Evolutionary conservation across 2,113 vertebrate species (phyloP).

Genomic region (Xenopus borealis): DNA sequence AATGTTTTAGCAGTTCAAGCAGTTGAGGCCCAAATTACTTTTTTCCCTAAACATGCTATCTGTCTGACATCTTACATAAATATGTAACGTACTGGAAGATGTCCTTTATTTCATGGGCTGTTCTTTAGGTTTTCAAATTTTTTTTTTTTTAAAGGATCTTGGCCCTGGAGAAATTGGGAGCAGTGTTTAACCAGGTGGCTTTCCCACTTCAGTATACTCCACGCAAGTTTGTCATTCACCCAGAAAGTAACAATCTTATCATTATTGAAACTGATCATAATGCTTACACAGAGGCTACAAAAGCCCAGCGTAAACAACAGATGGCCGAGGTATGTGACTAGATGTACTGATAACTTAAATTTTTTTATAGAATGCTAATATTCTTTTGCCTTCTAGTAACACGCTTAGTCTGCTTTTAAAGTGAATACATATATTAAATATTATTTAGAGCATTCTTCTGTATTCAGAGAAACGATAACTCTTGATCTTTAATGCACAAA

Average conservation of each 20-base stretch:
- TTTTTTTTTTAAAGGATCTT: slow-evolving; percentile 77
- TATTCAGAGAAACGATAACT: too few relatives aligned
- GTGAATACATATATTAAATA: too few relatives aligned
- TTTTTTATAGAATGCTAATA: neutral
- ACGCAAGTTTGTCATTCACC: slow-evolving; percentile 95
- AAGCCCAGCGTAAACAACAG: slow-evolving; percentile 96
- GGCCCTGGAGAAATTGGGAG: slow-evolving; percentile 94
- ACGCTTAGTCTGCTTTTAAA: too few relatives aligned
- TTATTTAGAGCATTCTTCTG: too few relatives aligned
- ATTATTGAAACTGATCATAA: slow-evolving; percentile 97
- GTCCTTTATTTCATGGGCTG: too few relatives aligned
- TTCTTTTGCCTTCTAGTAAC: neutral
- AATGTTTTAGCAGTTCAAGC: too few relatives aligned
- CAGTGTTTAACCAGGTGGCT: slow-evolving; percentile 97
- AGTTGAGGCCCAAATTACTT: too few relatives aligned
- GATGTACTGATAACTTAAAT: too few relatives aligned
- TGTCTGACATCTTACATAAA: too few relatives aligned
- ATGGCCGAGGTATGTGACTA: slow-evolving; percentile 87
- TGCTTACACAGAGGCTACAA: slow-evolving; percentile 95
- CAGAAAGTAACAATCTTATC: slow-evolving; percentile 92
- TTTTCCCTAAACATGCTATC: too few relatives aligned
- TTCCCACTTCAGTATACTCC: slow-evolving; percentile 95
- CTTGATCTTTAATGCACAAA: too few relatives aligned
- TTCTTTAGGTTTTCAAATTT: neutral
- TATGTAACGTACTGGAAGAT: too few relatives aligned